Evolutionary conservation across 2,888 invertebrate species (phyloP), one percentile per base, ranked within the genome.

Genomic region (Cerastoderma edule): DNA sequence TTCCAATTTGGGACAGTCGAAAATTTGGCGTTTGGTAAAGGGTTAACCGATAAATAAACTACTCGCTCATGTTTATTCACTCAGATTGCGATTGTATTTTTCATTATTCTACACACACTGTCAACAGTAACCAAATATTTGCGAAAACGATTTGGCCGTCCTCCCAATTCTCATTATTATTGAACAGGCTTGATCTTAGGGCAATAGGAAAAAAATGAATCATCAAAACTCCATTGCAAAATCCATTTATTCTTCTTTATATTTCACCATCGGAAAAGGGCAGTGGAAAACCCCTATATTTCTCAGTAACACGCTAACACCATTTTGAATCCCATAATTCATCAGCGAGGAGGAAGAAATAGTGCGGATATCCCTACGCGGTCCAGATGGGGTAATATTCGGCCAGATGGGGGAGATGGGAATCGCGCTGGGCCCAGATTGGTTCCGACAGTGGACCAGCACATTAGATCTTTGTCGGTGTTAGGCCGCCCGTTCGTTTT

Each of bases 361-460:
- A 60, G 24, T 39, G 3, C 39, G 2, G n/a, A n/a, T 27, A 39
- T 60, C 60, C 33, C 22, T 56, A 39, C 60, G 27, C 39, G 39
- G 22, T n/a, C 78, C 81, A 82, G 81, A 82, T 82, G 81, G 78
- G 72, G 46, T 74, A 69, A 76, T 78, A 73, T 64, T 69, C 54
- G 66, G 70, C 77, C 82, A 82, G 82, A 82, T 82, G 82, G 77
- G n/a, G 73, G 32, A 53, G 77, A 74, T 76, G 79, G 44, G 75
- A 82, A 75, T 75, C 78, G 72, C 69, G 64, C 77, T 64, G 64
- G 33, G 78, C 28, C 82, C 82, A 82, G 82, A 82, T 82, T 82
- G 82, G 77, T 67, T 53, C 79, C 60, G 72, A 78, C 75, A 64
- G 75, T 72, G 64, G 66, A 60, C 75, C 16, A 32, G 72, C 72